A percentile compares a stretch with the other conserved stretches of the same genome.
phyloP scores from a whole-genome alignment of 2,113 vertebrate species.

The Lagopus muta region DNA sequence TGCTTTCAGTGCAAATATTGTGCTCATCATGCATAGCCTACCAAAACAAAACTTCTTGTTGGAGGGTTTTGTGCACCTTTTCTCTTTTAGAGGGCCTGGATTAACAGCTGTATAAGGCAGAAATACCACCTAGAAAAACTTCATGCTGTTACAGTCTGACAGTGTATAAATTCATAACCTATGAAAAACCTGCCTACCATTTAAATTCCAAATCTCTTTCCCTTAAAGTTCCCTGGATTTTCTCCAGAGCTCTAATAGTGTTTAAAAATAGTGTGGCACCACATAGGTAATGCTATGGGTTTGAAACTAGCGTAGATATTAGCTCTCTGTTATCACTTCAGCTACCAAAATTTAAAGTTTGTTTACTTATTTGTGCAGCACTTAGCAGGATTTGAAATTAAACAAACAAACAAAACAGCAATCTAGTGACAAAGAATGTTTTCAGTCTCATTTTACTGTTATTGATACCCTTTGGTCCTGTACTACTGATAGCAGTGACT shows the following conservation, averaged over 20 bases:
- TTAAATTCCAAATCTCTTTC: background rate
- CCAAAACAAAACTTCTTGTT: background rate
- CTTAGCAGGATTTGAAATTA: background rate
- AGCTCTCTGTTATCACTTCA: background rate
- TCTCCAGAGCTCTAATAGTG: background rate
- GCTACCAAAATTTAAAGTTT: background rate
- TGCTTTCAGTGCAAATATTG: background rate
- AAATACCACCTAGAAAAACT: background rate
- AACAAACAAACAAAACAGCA: background rate
- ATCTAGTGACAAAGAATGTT: background rate
- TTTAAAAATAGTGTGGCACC: background rate
- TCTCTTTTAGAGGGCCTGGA: background rate
- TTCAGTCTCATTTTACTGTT: background rate
- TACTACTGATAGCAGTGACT: background rate
- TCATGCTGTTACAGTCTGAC: background rate
- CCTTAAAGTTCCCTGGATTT: background rate
- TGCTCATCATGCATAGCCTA: rapidly evolving
- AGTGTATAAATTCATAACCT: background rate
- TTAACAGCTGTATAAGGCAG: background rate
- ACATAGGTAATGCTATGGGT: background rate
- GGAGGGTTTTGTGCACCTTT: background rate
- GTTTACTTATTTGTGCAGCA: background rate
- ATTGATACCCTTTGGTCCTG: background rate
- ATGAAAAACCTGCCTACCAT: background rate
- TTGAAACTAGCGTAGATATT: background rate